Evolutionary conservation across 2,888 invertebrate species (phyloP), one percentile per base, ranked within the genome.

Genomic region (Tetropium fuscum): DNA sequence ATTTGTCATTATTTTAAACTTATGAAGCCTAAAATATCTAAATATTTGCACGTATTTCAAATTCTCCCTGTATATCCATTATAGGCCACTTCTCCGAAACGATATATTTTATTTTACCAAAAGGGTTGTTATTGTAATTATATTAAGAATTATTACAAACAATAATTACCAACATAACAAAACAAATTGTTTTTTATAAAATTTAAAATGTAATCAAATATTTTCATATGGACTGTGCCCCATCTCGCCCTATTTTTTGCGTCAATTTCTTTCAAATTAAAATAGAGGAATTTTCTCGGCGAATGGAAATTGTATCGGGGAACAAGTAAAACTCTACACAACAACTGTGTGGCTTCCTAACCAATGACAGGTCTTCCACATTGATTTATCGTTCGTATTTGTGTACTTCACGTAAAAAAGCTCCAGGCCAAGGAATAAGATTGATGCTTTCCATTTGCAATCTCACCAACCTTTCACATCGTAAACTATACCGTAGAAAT

Each of bases 381-480:
- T 80, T 80, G 80, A 80, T 80, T 80, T 80, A 80, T 80, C 77
- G 80, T 78, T 74, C 76, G 78, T 78, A 80, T 80, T 80, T 80
- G 78, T 80, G 79, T 79, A 75, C 77, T 76, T 74, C 77, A 72
- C 71, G 72, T 74, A 78, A 79, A 78, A 78, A 78, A 74, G 73
- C 69, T 66, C 67, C 66, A 58, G 72, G 75, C 74, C 73, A 71
- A 73, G 65, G 73, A 72, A 71, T 74, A 79, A 79, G 79, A 79
- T 79, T 79, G 79, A 79, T 79, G 78, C 76, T 74, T 73, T 77
- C 75, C 73, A 74, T 75, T 76, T 74, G 73, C 72, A 74, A 74
- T 75, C 68, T 70, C 66, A 65, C 71, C 66, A 49, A 55, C 54
- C 60, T 59, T 56, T 51, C 53, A 27, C 51, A 49, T 51, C 51